Evolutionary conservation across 2,888 invertebrate species (phyloP), one percentile per base, ranked within the genome.

Genomic region (Stegana nigrithorax): DNA sequence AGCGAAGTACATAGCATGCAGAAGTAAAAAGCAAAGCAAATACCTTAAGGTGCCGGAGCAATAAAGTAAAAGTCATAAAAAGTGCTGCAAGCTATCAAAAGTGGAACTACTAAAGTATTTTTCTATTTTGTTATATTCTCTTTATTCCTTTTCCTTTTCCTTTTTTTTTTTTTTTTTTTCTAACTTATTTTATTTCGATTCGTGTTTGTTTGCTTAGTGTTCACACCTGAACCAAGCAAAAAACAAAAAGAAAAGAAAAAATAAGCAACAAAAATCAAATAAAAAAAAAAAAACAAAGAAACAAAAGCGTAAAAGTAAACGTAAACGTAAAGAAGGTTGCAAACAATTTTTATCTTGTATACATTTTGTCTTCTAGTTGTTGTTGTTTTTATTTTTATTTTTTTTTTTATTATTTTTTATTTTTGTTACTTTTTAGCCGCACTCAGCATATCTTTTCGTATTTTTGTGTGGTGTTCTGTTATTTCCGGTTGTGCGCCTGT

Each of bases 31-130:
- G 45, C 7, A 45, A 14, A 14, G 10, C 25, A 23, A 47, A 47
- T 47, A 23, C 17, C 32, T 36, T 17, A 55, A 55, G 53, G 53
- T 55, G 53, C 23, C 36, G 21, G 36, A 55, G 36, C 53, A 32
- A 55, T 55, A 55, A 55, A 55, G 36, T 36, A 55, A 55, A 55
- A 55, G 53, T 55, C 53, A 55, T 55, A 55, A 55, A 55, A 55
- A 55, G 4, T 36, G 53, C 53, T 32, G 53, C 2, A 6, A 36
- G 21, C 32, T 14, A 32, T 27, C 17, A 50, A 26, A 50, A 27
- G 26, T 50, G 17, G 5, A 21, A 26, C 25, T 23, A 50, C 50
- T 26, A 50, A 50, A 26, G 50, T n/a, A 26, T 26, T 26, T 39
- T 10, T 8, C 2, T 6, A 6, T n/a, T n/a, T n/a, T n/a, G n/a